Evolutionary conservation across 2,797 vertebrate species (phyloP).

Genomic region (Eupleurogrammus muticus): DNA sequence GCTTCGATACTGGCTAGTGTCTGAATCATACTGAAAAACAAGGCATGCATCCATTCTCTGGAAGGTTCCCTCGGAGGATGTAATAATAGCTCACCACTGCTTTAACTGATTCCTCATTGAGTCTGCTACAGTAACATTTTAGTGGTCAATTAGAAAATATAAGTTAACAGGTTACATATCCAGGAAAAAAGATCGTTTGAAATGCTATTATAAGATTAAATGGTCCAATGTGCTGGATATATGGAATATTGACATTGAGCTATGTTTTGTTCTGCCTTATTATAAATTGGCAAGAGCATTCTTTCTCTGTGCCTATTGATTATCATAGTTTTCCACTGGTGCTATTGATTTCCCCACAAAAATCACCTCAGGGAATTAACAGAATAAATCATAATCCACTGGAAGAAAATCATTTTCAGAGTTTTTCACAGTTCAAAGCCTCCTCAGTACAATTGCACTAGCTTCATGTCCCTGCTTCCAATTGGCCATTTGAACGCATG

Average conservation of each 20-base stretch:
- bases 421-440: conserved; percentile 67
- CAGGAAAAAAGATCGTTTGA: conserved; percentile 40
- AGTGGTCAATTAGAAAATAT: conserved; percentile 39
- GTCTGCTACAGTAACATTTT: conserved; percentile 8
- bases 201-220: conserved; percentile 48
- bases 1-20: not conserved
- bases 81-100: not conserved
- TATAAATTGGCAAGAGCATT: conserved; percentile 49
- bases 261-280: conserved; percentile 63
- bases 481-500: conserved; percentile 70
- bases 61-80: not conserved
- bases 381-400: conserved; percentile 67
- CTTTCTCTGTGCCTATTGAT: conserved; percentile 63
- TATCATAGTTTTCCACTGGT: conserved; percentile 66
- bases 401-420: conserved; percentile 66
- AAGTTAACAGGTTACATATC: conserved; percentile 47
- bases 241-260: conserved; percentile 53
- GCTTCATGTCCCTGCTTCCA: conserved; percentile 69
- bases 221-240: conserved; percentile 43
- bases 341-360: conserved; percentile 66
- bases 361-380: conserved; percentile 64
- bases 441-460: conserved; percentile 66
- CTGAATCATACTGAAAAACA: not conserved
- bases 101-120: conserved; percentile 8
- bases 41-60: not conserved